These are phyloP conservation scores for Sebastes vulpes DNA, from an alignment of 2,797 vertebrate species.

Conservation along the genomic window DNA sequence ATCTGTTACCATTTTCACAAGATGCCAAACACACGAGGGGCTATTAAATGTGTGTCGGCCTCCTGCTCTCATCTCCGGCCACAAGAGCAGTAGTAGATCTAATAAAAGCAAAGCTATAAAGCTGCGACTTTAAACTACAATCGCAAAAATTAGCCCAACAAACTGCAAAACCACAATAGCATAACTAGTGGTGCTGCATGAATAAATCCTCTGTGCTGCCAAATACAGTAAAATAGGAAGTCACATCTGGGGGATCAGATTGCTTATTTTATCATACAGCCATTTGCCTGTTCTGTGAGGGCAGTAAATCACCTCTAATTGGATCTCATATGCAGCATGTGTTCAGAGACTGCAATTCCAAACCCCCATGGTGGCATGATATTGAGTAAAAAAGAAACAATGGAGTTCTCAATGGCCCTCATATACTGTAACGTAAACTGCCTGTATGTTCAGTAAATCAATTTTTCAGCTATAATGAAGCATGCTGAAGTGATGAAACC, in stretches of 20 bases:
- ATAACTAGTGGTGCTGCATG: background rate
- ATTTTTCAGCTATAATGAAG: constrained; percentile 8
- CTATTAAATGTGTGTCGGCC: constrained; percentile 25
- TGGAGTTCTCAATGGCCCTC: background rate
- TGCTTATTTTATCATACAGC: constrained; percentile 55
- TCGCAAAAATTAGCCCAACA: constrained; percentile 35
- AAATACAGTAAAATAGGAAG: constrained; percentile 21
- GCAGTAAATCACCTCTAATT: constrained; percentile 64
- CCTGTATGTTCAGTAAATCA: constrained; percentile 1
- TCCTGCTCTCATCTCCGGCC: constrained; percentile 24
- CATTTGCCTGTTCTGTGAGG: constrained; percentile 40
- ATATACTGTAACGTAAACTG: background rate
- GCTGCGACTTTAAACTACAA: background rate
- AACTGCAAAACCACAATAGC: constrained; percentile 24
- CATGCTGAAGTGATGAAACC: background rate
- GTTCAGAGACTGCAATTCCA: constrained; percentile 38
- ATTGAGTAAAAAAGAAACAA: constrained; percentile 15
- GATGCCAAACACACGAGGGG: constrained; percentile 32
- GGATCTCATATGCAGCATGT: constrained; percentile 47
- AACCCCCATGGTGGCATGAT: background rate
- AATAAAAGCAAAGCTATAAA: constrained; percentile 29
- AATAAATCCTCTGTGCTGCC: constrained; percentile 20
- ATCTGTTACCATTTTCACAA: constrained; percentile 45
- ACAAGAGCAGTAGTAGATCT: background rate
- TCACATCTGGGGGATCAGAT: constrained; percentile 53